These are phyloP conservation scores for Parascotia fuliginaria DNA, from an alignment of 2,888 invertebrate species.

Conservation along the genomic window DNA sequence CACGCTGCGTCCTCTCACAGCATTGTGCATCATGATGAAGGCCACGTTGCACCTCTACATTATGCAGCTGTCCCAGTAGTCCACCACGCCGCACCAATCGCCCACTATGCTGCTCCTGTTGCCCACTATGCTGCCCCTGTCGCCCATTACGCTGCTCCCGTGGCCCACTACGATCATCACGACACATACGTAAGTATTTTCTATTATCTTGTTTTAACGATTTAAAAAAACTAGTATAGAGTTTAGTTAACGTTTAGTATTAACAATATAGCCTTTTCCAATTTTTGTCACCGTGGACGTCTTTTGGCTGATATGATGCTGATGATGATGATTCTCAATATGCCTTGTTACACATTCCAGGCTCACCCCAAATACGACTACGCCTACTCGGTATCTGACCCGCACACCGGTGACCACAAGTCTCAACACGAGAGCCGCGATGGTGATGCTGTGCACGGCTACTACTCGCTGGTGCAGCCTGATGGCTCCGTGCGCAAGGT, in stretches of 20 bases:
- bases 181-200: slow-evolving; percentile 25
- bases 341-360: slow-evolving; percentile 35
- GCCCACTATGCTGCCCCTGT: slow-evolving; percentile 40
- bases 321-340: not conserved
- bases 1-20: slow-evolving; percentile 63
- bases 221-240: too few relatives aligned
- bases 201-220: not conserved
- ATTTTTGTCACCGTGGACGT: too few relatives aligned
- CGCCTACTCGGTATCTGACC: slow-evolving; percentile 81
- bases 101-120: slow-evolving; percentile 38
- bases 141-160: slow-evolving; percentile 40
- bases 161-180: slow-evolving; percentile 35
- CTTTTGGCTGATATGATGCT: too few relatives aligned
- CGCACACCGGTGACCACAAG: slow-evolving; percentile 85
- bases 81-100: slow-evolving; percentile 45
- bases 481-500: slow-evolving; percentile 82
- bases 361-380: slow-evolving; percentile 71
- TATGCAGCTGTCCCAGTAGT: slow-evolving; percentile 34
- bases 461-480: slow-evolving; percentile 84
- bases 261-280: too few relatives aligned
- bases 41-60: slow-evolving; percentile 33
- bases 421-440: slow-evolving; percentile 74
- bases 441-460: slow-evolving; percentile 84
- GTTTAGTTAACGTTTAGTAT: too few relatives aligned
- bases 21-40: slow-evolving; percentile 56